Conservation (phyloP, 2,888 invertebrate species). For the Philopedon plagiatum region DNA sequence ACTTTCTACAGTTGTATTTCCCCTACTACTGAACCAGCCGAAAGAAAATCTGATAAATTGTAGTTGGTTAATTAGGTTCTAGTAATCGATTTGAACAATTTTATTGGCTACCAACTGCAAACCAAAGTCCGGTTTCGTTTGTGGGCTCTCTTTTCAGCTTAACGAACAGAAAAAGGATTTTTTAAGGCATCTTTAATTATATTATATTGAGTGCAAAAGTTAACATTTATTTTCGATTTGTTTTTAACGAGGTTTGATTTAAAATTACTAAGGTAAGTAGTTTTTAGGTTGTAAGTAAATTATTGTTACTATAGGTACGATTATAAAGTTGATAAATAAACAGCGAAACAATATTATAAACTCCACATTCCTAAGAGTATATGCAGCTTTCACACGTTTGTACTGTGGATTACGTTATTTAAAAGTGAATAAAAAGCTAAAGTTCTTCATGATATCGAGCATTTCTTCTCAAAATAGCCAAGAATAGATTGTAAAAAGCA, state of each 20-base stretch:
- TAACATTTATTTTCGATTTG: not conserved
- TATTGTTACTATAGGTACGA: no score
- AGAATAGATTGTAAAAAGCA: slow-evolving; percentile 87
- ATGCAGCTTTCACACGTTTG: no score
- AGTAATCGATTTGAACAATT: not conserved
- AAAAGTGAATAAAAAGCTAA: slow-evolving; percentile 67
- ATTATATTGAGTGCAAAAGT: not conserved
- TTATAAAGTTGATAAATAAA: no score
- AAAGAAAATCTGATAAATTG: not conserved
- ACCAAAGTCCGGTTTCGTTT: not conserved
- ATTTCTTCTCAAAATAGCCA: slow-evolving; percentile 87
- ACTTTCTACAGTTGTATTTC: not conserved
- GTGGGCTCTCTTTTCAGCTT: not conserved
- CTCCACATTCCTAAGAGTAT: no score
- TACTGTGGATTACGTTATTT: no score
- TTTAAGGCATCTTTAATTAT: not conserved
- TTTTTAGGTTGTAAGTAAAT: no score
- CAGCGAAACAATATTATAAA: no score
- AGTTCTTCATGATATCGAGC: slow-evolving; percentile 86
- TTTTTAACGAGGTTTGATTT: no score
- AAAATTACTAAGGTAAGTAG: no score
- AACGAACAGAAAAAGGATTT: not conserved
- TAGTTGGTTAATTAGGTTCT: not conserved
- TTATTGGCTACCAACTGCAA: not conserved
- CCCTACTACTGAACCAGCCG: not conserved